phyloP scores from a whole-genome alignment of 1,140 invertebrate genomes.

The Bombus haemorrhoidalis region DNA sequence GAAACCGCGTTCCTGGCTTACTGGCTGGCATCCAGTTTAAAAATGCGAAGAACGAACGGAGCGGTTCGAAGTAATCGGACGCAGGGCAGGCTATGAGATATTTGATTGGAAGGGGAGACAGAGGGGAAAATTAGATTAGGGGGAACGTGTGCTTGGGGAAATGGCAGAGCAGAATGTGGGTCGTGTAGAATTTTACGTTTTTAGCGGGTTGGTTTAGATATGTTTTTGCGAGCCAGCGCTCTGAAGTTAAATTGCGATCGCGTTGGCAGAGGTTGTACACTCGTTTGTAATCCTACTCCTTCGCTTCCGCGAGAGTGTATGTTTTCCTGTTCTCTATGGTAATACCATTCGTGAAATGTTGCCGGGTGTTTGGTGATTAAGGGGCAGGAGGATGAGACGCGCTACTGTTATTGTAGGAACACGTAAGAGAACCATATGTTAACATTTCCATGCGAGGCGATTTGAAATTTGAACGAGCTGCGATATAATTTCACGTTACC shows the following conservation, averaged over 20 bases:
- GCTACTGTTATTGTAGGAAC: neutral
- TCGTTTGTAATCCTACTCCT: slow-evolving; percentile 6
- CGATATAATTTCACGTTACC: neutral
- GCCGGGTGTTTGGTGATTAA: neutral
- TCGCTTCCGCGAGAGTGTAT: neutral
- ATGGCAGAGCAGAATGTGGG: neutral
- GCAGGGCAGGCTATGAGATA: neutral
- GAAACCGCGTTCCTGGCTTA: slow-evolving; percentile 26
- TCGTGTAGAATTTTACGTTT: slow-evolving; percentile 15
- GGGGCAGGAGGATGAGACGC: neutral
- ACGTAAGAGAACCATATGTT: neutral
- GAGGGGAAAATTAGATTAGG: slow-evolving; percentile 24
- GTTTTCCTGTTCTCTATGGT: slow-evolving; percentile 2
- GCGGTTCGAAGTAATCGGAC: slow-evolving; percentile 31
- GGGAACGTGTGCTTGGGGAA: neutral
- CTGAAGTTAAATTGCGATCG: slow-evolving; percentile 27
- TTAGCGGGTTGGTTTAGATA: neutral
- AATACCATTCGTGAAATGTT: neutral
- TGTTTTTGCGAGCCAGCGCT: slow-evolving; percentile 10
- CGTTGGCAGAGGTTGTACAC: neutral
- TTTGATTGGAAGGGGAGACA: slow-evolving; percentile 13
- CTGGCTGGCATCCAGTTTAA: slow-evolving; percentile 44
- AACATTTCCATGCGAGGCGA: neutral
- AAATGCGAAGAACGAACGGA: slow-evolving; percentile 7
- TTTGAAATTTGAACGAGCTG: neutral